Conservation (phyloP, 2,113 vertebrate species). For the Tenebrosternarchus preto region DNA sequence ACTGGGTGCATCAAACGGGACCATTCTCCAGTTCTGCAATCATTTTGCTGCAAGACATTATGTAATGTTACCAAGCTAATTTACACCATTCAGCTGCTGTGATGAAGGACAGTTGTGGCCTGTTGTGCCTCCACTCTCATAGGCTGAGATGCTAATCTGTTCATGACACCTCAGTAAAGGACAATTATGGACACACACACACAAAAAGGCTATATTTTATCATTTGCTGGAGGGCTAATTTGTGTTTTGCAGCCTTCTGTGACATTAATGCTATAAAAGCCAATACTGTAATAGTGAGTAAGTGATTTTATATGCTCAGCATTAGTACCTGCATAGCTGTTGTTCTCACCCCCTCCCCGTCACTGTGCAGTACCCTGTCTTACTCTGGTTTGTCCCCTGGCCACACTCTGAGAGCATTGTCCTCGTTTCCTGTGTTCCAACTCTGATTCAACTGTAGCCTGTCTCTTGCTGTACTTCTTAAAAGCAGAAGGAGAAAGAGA, state of each 20-base stretch:
- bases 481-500: slow-evolving; percentile 9
- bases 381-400: neutral
- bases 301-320: too few relatives aligned
- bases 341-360: too few relatives aligned
- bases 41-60: neutral
- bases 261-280: too few relatives aligned
- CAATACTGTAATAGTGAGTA: too few relatives aligned
- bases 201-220: too few relatives aligned
- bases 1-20: neutral
- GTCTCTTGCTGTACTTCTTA: neutral
- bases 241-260: too few relatives aligned
- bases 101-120: neutral
- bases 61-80: neutral
- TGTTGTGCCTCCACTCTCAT: neutral
- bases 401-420: slow-evolving; percentile 11
- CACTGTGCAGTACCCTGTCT: slow-evolving; percentile 1
- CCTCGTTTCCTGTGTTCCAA: slow-evolving; percentile 20
- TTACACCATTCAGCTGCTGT: slow-evolving; percentile 22
- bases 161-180: slow-evolving; percentile 22
- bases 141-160: slow-evolving; percentile 44
- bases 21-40: neutral
- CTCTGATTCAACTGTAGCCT: neutral
- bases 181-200: too few relatives aligned
- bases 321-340: too few relatives aligned
- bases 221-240: too few relatives aligned